A percentile compares a stretch with the other conserved stretches of the same genome.
phyloP scores from a whole-genome alignment of 2,113 vertebrate species.

The Danionella cerebrum region DNA sequence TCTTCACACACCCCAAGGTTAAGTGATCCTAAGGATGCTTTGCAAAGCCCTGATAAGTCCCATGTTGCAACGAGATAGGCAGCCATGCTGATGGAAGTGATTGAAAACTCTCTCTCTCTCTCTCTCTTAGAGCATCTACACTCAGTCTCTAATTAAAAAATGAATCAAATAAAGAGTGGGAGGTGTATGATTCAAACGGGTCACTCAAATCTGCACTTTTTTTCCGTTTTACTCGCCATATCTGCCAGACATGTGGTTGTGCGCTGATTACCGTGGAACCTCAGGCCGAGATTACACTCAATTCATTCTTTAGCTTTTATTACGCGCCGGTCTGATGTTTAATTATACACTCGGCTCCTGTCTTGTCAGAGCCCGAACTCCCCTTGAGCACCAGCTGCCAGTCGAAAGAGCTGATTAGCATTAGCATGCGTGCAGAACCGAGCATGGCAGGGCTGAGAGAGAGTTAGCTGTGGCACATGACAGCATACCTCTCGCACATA shows the following conservation, averaged over 20 bases:
- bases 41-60: constrained; percentile 63
- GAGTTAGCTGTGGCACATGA: neutral
- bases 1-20: constrained; percentile 50
- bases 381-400: constrained; percentile 34
- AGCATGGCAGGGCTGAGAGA: constrained; percentile 15
- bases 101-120: constrained; percentile 43
- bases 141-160: constrained; percentile 58
- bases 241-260: constrained; percentile 29
- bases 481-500: neutral
- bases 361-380: constrained; percentile 34
- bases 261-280: constrained; percentile 44
- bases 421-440: constrained; percentile 40
- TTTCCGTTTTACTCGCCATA: neutral
- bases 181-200: constrained; percentile 59
- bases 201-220: constrained; percentile 47
- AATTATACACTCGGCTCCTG: constrained; percentile 48
- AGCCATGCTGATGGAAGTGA: constrained; percentile 47
- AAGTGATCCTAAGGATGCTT: constrained; percentile 60
- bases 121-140: constrained; percentile 16
- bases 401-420: constrained; percentile 39
- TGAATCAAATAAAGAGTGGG: constrained; percentile 55
- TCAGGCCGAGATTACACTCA: constrained; percentile 45
- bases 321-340: constrained; percentile 44
- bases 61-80: constrained; percentile 49
- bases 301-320: constrained; percentile 44